These are phyloP conservation scores for Eupithecia centaureata DNA, from an alignment of 2,888 invertebrate genomes.

Conservation along the genomic window DNA sequence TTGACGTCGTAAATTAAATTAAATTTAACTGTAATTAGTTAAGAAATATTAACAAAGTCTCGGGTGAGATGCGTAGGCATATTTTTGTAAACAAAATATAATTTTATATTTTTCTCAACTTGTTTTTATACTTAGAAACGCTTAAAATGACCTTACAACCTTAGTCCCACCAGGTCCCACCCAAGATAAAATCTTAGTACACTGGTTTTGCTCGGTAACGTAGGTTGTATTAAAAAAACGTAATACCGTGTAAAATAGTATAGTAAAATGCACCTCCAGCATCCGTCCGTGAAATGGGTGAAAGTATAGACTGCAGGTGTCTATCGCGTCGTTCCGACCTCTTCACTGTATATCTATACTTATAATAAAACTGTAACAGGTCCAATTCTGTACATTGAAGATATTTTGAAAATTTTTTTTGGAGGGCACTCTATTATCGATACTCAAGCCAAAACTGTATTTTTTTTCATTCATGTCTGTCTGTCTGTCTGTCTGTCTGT, in stretches of 20 bases:
- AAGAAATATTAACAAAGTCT: not conserved
- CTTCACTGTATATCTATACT: no score
- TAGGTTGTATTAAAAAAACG: not conserved
- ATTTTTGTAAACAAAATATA: not conserved
- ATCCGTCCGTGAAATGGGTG: conserved; percentile 36
- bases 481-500: no score
- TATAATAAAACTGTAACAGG: no score
- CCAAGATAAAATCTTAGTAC: no score
- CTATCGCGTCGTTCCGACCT: not conserved
- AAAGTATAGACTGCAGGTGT: conserved; percentile 33
- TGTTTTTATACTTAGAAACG: not conserved
- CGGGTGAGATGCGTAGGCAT: not conserved
- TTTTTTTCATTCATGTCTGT: no score
- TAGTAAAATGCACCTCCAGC: conserved; percentile 28
- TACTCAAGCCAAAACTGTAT: no score
- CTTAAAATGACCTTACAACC: no score
- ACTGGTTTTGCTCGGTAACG: not conserved
- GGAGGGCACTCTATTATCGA: no score
- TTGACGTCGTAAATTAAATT: not conserved
- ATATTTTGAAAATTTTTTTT: no score
- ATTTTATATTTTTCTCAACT: not conserved
- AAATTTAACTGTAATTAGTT: no score
- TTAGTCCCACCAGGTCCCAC: no score
- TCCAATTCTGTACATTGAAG: no score
- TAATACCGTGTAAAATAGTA: conserved; percentile 16